Evolutionary conservation across 92 coral and sea anemone species (phyloP), one percentile per base, ranked within the genome.

Genomic region (Zoanthus sansibaricus): DNA sequence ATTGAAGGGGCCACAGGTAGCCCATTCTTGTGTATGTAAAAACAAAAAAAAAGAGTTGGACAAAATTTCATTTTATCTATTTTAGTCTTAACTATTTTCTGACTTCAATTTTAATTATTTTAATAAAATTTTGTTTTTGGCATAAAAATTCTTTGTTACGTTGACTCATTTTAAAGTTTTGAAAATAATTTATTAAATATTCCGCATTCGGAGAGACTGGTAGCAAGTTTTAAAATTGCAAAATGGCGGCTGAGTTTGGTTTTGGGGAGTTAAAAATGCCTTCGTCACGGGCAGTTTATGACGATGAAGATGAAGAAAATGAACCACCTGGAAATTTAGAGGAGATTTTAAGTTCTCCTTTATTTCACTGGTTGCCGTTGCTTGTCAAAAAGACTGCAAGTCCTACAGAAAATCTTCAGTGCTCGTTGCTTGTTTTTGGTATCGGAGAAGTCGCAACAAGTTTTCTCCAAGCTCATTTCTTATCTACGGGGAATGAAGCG

Each of bases 221-320:
- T 76, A 87, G 82, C 64, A 68, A 89, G 73, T 84, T 69, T 25
- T 25, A 25, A 25, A 33, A 64, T 64, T 71, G 71, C 73, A 89
- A 92, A 70, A 94, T 94, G 98, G 98, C 94, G 94, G 94, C 94
- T 21, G 79, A 72, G 1, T 89, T 94, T 82, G 98, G 98, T 61
- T 64, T 95, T 88, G 93, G 99, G 97, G 98, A 97, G 80, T 89
- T 97, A 54, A 90, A 79, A n/a, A 87, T 95, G 54, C 99, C 99
- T 37, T 78, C 94, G 71, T 97, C 99, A 46, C 94, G 99, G 61
- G 99, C 98, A 25, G 98, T 95, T 18, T 93, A 95, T 76, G 94
- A 92, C 12, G 99, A 92, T 17, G 98, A 93, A 12, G 98, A 97
- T 30, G 99, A 95, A 12, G 98, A 93, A 70, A 94, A 95, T 49